These are phyloP conservation scores for Macrosiphum euphorbiae DNA, from an alignment of 2,888 invertebrate genomes.

Conservation along the genomic window DNA sequence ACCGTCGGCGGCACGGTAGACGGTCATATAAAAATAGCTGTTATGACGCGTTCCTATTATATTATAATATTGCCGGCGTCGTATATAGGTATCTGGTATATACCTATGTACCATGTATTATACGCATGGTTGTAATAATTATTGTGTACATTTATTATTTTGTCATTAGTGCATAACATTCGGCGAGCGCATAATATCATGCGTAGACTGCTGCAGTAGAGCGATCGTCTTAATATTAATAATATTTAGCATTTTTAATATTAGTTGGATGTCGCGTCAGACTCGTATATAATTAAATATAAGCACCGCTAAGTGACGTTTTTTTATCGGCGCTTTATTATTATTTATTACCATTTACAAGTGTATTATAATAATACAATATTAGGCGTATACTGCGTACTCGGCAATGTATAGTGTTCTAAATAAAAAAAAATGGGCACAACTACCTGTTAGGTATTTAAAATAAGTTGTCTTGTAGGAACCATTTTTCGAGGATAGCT, in stretches of 20 bases:
- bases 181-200: background rate
- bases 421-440: too few species aligned
- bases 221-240: background rate
- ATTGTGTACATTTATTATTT: background rate
- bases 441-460: background rate
- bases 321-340: background rate
- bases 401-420: background rate
- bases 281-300: background rate
- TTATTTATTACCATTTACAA: background rate
- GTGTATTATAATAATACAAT: background rate
- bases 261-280: background rate
- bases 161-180: background rate
- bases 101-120: background rate
- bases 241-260: background rate
- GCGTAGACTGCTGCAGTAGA: background rate
- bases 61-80: slow-evolving; percentile 5
- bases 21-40: slow-evolving; percentile 42
- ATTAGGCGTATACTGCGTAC: background rate
- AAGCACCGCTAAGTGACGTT: background rate
- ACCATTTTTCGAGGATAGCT: background rate
- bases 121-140: background rate
- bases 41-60: slow-evolving; percentile 28
- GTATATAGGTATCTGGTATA: background rate
- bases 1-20: slow-evolving; percentile 35
- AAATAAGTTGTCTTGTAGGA: background rate